Percentiles rank a stretch among this genome's conserved stretches.
Conservation (phyloP, 2,797 vertebrate genomes). For the Thaleichthys pacificus region DNA sequence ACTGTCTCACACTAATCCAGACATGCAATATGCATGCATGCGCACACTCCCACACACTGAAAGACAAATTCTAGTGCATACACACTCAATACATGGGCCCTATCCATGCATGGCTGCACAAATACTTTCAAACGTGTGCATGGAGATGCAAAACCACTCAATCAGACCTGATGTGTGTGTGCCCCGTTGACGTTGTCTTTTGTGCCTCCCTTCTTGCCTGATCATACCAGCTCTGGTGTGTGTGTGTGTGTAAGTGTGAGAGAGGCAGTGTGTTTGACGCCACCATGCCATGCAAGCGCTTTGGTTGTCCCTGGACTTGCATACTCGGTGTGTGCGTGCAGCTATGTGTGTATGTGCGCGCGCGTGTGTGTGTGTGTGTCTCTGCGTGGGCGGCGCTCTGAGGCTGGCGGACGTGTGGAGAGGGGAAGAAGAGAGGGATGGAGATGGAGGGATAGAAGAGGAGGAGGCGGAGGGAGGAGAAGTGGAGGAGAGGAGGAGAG, state of each 20-base stretch:
- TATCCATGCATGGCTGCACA: neutral
- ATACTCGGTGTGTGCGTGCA: neutral
- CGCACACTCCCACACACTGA: neutral
- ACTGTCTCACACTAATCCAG: neutral
- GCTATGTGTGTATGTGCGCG: neutral
- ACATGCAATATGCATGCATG: neutral
- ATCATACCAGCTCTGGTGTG: neutral
- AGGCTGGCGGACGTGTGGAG: slow-evolving; percentile 18
- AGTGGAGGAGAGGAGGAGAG: slow-evolving; percentile 49
- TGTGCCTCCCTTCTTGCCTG: too few species aligned
- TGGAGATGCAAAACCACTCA: neutral
- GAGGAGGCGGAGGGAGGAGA: slow-evolving; percentile 46
- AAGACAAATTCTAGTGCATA: neutral
- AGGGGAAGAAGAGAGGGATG: neutral
- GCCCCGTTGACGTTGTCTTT: too few species aligned
- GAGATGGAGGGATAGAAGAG: slow-evolving; percentile 63
- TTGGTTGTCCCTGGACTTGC: slow-evolving; percentile 10
- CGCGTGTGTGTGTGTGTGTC: slow-evolving; percentile 42
- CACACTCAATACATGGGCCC: neutral
- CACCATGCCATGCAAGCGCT: neutral
- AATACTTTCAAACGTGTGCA: neutral
- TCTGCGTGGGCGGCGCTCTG: slow-evolving; percentile 1
- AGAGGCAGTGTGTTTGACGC: neutral
- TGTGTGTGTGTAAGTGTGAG: slow-evolving; percentile 37
- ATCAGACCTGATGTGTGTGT: neutral